phyloP scores from a whole-genome alignment of 2,797 vertebrate species.

The Todus mexicanus region DNA sequence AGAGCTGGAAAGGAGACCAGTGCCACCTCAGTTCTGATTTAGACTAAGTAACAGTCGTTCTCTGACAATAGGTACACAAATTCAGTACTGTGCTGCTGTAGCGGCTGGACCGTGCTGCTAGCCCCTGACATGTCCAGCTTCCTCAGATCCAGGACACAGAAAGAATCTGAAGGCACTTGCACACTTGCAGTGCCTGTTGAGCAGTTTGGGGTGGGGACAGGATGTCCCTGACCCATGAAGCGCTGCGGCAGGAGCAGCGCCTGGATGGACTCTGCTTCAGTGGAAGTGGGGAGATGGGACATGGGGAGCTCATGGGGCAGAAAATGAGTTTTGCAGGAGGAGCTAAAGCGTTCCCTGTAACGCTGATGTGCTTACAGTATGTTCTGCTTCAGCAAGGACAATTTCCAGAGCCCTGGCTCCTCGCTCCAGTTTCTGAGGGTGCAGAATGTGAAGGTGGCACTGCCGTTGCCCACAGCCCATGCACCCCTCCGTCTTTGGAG shows the following conservation, averaged over 20 bases:
- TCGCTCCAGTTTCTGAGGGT: background rate
- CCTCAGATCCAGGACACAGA: background rate
- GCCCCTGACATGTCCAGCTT: background rate
- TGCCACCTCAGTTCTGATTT: background rate
- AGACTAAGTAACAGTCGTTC: background rate
- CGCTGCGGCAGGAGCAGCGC: background rate
- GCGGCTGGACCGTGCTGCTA: background rate
- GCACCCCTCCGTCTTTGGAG: background rate
- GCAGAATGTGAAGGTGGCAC: background rate
- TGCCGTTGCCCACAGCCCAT: background rate
- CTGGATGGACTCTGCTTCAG: background rate
- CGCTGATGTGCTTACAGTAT: too few species aligned
- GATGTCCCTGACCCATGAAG: background rate
- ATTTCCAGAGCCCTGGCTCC: background rate
- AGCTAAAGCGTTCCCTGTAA: background rate
- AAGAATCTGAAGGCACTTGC: background rate
- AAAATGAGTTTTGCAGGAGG: background rate
- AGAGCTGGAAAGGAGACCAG: background rate
- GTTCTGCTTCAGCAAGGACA: background rate
- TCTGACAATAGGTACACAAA: background rate
- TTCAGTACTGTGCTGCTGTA: background rate
- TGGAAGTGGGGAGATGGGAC: too few species aligned
- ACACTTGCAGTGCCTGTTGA: background rate
- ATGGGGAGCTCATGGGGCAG: background rate
- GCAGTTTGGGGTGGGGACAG: background rate